Base-by-base conservation (phyloP, 35 echinoderm and acorn worm species). In the Diadema setosum region DNA sequence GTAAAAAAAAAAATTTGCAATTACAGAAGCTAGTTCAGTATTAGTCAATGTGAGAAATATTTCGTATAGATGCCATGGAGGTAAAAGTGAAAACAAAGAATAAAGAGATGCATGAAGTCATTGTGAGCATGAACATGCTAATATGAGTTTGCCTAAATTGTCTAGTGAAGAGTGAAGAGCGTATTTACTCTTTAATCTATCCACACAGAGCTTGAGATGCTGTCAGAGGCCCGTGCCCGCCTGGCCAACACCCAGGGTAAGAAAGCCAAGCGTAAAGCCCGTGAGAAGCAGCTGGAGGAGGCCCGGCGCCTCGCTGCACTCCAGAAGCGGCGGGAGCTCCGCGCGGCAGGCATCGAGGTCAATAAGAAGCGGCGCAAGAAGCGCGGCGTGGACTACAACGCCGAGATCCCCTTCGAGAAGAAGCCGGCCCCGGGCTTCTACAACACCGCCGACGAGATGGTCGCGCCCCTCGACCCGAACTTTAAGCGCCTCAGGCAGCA, bases 401-500 rank as follows among this genome's bases (percentile, higher is more conserved):
- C 93, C 12, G 96, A 98, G 81, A 98, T 98, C 63, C 96, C 96
- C 40, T 98, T 98, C 82, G 96, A 98, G 83, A 98, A 98, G 89
- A 98, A 98, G 30, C 96, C 96, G 8, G 92, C 96, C 1, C 85
- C 92, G 14, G 96, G 96, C 32, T 98, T 98, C 58, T 98, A 98
- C 57, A 88, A 98, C 57, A 91, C 89, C 0, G 42, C 89, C 0
- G 84, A 94, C 45, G 96, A 98, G 35, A 64, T 57, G 2, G 81
- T 91, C 2, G 81, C 89, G 29, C 46, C 90, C 31, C 39, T 91
- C 25, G 86, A 98, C 36, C 89, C 92, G 3, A 98, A 98, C 65
- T 98, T 98, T 37, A 98, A 98, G 64, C 80, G 96, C 40, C 63
- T 98, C 24, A 76, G 96, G 48, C 89, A 83, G 43, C 89, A 98